Evolutionary conservation across 37 sponge, comb jelly and placozoan genomes (phyloP).

Genomic region (Geodia barretti): DNA sequence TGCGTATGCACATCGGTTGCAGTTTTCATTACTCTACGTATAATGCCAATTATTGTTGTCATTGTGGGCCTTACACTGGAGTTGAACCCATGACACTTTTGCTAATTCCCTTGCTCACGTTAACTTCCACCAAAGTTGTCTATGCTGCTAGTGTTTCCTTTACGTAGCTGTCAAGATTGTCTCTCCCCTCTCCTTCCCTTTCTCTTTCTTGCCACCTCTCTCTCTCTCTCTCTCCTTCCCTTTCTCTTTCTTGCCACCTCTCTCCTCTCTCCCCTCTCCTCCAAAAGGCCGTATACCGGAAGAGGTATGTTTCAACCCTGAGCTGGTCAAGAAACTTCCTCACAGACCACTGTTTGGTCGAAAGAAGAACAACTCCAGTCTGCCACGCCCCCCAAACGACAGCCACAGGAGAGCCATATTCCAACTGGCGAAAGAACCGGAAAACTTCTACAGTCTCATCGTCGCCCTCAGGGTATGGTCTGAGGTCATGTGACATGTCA

Average conservation of each 20-base stretch:
- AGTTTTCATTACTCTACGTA: no score
- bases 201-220: background rate
- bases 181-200: background rate
- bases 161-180: no score
- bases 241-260: background rate
- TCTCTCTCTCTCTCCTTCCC: background rate
- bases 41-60: no score
- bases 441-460: constrained; percentile 52
- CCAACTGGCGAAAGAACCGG: constrained; percentile 38
- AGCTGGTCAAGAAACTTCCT: constrained; percentile 22
- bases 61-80: no score
- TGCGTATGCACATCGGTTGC: no score
- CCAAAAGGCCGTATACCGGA: constrained; percentile 39
- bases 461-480: constrained; percentile 55
- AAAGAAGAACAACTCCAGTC: background rate
- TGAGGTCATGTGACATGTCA: background rate
- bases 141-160: no score
- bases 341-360: background rate
- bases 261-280: background rate
- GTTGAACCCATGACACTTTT: no score
- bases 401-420: constrained; percentile 47
- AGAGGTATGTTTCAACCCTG: constrained; percentile 54
- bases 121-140: no score
- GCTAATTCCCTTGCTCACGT: no score
- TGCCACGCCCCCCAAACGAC: constrained; percentile 13